Percentiles rank a stretch among this genome's conserved stretches.
Conservation (phyloP, 2,888 invertebrate species). For the Sinhomidia bicolor region DNA sequence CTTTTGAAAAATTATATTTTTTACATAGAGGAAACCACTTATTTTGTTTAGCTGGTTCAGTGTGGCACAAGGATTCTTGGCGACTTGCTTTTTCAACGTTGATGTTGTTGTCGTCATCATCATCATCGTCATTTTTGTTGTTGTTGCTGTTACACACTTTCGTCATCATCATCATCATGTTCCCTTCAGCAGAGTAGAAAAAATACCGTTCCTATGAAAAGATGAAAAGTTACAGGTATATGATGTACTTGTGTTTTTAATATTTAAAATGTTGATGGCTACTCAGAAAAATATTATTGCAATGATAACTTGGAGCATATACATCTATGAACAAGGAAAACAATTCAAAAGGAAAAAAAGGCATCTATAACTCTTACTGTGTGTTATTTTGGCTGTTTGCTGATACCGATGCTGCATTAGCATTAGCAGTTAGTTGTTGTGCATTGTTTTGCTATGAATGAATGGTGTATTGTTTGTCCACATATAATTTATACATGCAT, state of each 20-base stretch:
- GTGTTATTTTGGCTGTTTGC: background rate
- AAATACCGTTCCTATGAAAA: constrained; percentile 54
- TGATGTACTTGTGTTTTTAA: background rate
- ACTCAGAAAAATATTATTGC: no score
- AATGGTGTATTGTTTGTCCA: constrained; percentile 53
- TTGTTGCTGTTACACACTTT: no score
- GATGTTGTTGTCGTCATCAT: constrained; percentile 55
- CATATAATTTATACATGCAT: constrained; percentile 5
- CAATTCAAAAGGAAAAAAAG: background rate
- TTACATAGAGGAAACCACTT: constrained; percentile 19
- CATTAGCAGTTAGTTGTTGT: background rate
- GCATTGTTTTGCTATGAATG: constrained; percentile 40
- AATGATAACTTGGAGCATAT: no score
- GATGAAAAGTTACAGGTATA: background rate
- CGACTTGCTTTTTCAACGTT: constrained; percentile 17
- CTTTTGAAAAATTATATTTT: background rate
- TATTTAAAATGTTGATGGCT: background rate
- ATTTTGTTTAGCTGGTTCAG: constrained; percentile 45
- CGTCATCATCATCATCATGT: constrained; percentile 17
- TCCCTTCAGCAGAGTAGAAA: constrained; percentile 17
- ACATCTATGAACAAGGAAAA: background rate
- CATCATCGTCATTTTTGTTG: background rate
- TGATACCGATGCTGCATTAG: constrained; percentile 6
- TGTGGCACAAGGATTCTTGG: constrained; percentile 59
- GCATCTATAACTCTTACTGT: background rate